Evolutionary conservation across 2,888 invertebrate species (phyloP).

Genomic region (Polydesmus complanatus): DNA sequence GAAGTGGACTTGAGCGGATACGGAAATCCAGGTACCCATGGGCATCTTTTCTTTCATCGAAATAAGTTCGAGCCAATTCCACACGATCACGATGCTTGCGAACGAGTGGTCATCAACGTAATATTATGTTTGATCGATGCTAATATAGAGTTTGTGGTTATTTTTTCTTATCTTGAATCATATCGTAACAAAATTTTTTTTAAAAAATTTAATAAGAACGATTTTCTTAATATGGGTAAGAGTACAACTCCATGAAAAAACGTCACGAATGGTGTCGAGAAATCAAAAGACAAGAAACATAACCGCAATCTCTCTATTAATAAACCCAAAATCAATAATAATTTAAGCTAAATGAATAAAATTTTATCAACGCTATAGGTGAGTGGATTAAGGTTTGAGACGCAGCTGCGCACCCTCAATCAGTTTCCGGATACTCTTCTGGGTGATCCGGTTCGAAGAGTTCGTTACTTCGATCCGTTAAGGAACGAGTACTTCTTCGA

Average conservation of each 20-base stretch:
- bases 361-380: constrained; percentile 44
- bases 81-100: constrained; percentile 94
- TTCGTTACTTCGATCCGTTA: constrained; percentile 94
- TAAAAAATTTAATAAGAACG: no score
- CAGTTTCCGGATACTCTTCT: constrained; percentile 97
- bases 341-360: neutral
- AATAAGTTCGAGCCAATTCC: constrained; percentile 92
- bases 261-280: no score
- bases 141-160: no score
- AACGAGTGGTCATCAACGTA: constrained; percentile 91
- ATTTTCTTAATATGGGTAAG: no score
- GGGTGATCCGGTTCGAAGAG: constrained; percentile 84
- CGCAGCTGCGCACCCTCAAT: constrained; percentile 91
- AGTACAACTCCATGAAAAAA: no score
- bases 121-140: no score
- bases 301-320: no score
- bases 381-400: constrained; percentile 96
- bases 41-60: constrained; percentile 29
- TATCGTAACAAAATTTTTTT: no score
- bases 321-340: no score
- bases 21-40: constrained; percentile 51
- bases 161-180: no score
- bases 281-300: no score
- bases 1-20: constrained; percentile 57
- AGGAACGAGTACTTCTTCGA: constrained; percentile 99